Conservation (phyloP, 1,140 invertebrate species). For the Drosophila mauritiana region DNA sequence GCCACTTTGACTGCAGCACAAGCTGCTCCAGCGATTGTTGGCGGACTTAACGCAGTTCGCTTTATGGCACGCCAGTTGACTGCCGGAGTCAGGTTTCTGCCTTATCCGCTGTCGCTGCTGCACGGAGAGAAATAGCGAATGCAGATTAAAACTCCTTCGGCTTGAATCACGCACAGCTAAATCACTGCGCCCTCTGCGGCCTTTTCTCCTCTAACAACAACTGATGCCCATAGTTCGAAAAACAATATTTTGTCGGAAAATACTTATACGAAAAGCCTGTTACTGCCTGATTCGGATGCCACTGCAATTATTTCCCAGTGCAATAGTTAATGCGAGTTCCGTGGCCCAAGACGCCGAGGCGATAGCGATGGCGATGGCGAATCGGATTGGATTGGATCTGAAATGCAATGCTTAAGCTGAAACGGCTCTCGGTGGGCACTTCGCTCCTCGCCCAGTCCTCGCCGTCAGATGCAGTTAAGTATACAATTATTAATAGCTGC, state of each 20-base stretch:
- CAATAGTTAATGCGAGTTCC: constrained; percentile 9
- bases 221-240: too few species aligned
- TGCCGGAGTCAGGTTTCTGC: constrained; percentile 38
- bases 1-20: constrained; percentile 56
- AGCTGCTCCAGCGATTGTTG: constrained; percentile 56
- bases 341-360: constrained; percentile 25
- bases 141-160: too few species aligned
- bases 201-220: too few species aligned
- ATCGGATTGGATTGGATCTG: constrained; percentile 65
- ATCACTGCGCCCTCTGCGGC: too few species aligned
- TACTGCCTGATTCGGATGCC: not conserved
- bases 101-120: not conserved
- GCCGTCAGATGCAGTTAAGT: constrained; percentile 34
- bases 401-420: constrained; percentile 67
- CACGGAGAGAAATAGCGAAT: not conserved
- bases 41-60: constrained; percentile 66
- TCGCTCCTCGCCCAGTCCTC: constrained; percentile 9
- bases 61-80: constrained; percentile 63
- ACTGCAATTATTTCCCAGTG: constrained; percentile 7
- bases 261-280: too few species aligned
- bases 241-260: too few species aligned
- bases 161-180: too few species aligned
- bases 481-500: constrained; percentile 48
- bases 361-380: constrained; percentile 35
- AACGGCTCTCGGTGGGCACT: constrained; percentile 56